Evolutionary conservation across 2,113 vertebrate genomes (phyloP), one percentile per base, ranked within the genome.

Genomic region (Nanger granti): DNA sequence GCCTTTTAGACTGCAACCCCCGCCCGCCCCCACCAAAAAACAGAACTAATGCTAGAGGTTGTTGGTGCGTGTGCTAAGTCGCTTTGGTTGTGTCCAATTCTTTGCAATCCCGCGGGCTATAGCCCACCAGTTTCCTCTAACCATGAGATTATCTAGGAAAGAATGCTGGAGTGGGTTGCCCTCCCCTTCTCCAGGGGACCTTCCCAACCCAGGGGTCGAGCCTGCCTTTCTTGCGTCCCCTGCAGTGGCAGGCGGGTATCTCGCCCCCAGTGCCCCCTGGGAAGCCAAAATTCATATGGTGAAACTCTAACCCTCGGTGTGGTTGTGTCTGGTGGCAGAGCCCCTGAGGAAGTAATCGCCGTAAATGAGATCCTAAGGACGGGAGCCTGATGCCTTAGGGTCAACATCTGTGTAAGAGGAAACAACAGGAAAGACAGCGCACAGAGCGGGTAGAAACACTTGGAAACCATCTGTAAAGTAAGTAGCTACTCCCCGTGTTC

Each of bases 401-500:
- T 8, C 37, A 12, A 34, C 29, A 3, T 83, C 80, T 18, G 47
- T 5, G 5, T 34, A 34, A 12, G 47, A 34, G 31, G 80, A 52
- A 7, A 34, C 1, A 5, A 29, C 47, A 52, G 80, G 9, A 34
- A 4, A 20, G 47, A 11, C 47, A 11, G 17, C 5, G 1, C 34
- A 2, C 5, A 34, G 15, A 52, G 17, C 3, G 5, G 29, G 47
- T 34, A 12, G 47, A 83, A 22, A 52, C 4, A 1, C 15, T 20
- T 49, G 47, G 47, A 31, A 31, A 52, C 47, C 47, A 12, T 22
- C 29, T 22, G 49, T 4, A 2, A 34, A 47, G 31, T 4, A 4
- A 34, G 80, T 11, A 52, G 47, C 2, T 0, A 3, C 80, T 1
- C 1, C 29, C 15, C 29, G 2, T 7, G 9, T 20, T 34, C 4